A percentile compares a stretch with the other conserved stretches of the same genome.
Conservation (phyloP, 2,888 invertebrate species). For the Listrodromus nycthemerus region DNA sequence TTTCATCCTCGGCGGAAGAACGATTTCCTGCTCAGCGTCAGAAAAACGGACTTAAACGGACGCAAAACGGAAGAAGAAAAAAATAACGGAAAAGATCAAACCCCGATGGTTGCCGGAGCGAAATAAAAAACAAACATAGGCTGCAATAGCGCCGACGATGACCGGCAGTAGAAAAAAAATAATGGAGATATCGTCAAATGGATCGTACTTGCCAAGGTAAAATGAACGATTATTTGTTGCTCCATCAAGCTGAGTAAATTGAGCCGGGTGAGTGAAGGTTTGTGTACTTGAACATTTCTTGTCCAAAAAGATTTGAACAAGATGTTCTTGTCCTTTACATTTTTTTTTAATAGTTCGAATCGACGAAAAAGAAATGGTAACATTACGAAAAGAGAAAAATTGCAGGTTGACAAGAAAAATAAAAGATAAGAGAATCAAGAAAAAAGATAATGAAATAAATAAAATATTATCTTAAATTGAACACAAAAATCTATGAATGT, state of each 20-base stretch:
- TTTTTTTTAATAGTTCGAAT: neutral
- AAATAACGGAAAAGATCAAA: neutral
- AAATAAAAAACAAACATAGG: conserved; percentile 14
- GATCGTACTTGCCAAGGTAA: neutral
- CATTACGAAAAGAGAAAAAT: too few species aligned
- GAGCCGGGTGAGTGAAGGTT: neutral
- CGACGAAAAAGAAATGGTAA: neutral
- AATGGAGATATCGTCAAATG: neutral
- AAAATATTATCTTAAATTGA: too few species aligned
- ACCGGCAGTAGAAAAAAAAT: neutral
- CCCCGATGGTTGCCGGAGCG: neutral
- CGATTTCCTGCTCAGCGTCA: conserved; percentile 20
- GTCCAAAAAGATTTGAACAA: neutral
- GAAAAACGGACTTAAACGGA: neutral
- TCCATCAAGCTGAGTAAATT: neutral
- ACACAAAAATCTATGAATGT: neutral
- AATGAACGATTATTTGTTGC: neutral
- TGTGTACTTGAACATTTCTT: neutral
- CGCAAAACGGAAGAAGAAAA: neutral
- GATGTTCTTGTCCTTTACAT: too few species aligned
- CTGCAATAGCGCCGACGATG: neutral
- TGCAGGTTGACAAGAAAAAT: too few species aligned
- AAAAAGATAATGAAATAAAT: too few species aligned
- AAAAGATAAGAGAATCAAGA: too few species aligned
- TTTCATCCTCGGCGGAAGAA: conserved; percentile 25